Evolutionary conservation across 2,797 vertebrate species (phyloP).

Genomic region (Synanceia verrucosa): DNA sequence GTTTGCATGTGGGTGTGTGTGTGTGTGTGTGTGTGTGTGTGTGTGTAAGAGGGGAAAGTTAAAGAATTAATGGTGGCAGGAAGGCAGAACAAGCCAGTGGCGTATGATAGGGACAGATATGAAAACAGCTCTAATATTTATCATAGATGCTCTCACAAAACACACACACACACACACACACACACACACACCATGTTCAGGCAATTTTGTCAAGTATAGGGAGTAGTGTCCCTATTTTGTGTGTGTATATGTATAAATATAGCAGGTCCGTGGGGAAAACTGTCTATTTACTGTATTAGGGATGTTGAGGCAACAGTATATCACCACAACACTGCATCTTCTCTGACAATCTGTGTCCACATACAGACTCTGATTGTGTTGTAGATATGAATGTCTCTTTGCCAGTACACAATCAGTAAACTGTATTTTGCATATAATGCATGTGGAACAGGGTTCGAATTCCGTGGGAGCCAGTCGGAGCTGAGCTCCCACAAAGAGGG

Average conservation of each 20-base stretch:
- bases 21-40: not conserved
- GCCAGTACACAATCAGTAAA: not conserved
- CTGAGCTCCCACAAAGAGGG: too few species aligned
- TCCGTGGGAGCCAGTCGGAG: too few species aligned
- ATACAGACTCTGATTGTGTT: not conserved
- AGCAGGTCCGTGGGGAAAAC: not conserved
- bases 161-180: slow-evolving; percentile 32
- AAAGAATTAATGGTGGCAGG: slow-evolving; percentile 38
- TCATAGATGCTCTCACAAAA: slow-evolving; percentile 36
- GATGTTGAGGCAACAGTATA: slow-evolving; percentile 11
- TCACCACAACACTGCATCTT: slow-evolving; percentile 1
- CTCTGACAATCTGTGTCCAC: not conserved
- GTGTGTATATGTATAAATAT: not conserved
- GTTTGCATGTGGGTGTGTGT: not conserved
- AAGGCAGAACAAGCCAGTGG: slow-evolving; percentile 18
- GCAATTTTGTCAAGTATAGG: not conserved
- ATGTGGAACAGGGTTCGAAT: too few species aligned
- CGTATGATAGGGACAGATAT: slow-evolving; percentile 34
- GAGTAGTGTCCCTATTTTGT: not conserved
- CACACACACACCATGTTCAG: slow-evolving; percentile 42
- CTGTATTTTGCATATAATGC: too few species aligned
- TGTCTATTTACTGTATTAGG: not conserved
- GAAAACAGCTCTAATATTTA: slow-evolving; percentile 49
- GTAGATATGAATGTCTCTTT: not conserved
- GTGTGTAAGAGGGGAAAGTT: not conserved